These are phyloP conservation scores for Cygnus olor DNA, from an alignment of 2,797 vertebrate genomes.

Conservation along the genomic window DNA sequence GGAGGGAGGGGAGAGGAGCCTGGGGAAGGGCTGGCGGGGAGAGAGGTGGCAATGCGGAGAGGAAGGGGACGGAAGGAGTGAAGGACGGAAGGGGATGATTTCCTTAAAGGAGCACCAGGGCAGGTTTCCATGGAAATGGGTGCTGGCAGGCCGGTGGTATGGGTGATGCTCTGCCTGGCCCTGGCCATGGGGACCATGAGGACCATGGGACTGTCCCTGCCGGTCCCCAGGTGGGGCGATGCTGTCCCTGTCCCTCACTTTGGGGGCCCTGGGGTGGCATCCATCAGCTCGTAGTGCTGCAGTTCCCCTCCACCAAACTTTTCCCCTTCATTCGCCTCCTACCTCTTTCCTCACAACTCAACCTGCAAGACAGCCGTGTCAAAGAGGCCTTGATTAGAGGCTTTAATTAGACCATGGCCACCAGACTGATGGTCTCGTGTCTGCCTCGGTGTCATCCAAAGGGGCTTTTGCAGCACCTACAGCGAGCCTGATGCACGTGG, in stretches of 20 bases:
- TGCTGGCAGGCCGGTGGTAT: neutral
- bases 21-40: neutral
- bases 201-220: too few relatives aligned
- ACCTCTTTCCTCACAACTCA: neutral
- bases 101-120: neutral
- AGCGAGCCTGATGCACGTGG: too few relatives aligned
- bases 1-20: neutral
- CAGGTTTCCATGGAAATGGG: constrained; percentile 58
- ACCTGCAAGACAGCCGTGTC: too few relatives aligned
- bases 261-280: neutral
- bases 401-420: neutral
- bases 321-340: neutral
- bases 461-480: neutral
- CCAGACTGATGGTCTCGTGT: neutral
- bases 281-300: neutral
- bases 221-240: neutral
- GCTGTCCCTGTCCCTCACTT: neutral
- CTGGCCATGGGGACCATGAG: neutral
- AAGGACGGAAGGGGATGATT: neutral
- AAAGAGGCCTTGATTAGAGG: neutral
- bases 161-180: neutral
- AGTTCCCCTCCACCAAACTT: neutral
- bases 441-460: neutral
- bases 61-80: neutral
- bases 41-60: neutral